These are phyloP conservation scores for Thripadectes ignobilis DNA, from an alignment of 2,797 vertebrate species.

Conservation along the genomic window DNA sequence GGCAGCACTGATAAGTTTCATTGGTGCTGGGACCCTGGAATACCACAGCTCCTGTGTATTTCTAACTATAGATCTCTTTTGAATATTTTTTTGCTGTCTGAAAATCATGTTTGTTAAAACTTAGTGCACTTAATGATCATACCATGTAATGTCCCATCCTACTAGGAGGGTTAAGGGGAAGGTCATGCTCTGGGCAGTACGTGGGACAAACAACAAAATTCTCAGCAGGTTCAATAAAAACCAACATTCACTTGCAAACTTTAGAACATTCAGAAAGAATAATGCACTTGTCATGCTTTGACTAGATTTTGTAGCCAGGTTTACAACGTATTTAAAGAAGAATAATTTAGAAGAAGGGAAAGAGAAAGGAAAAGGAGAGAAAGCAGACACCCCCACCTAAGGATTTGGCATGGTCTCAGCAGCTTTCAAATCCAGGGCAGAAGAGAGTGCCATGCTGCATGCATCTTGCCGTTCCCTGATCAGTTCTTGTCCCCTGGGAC, in stretches of 20 bases:
- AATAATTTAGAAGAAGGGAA: background rate
- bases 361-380: background rate
- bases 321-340: background rate
- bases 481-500: background rate
- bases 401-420: background rate
- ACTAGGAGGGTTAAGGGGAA: background rate
- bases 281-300: background rate
- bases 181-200: background rate
- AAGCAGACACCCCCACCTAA: background rate
- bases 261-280: background rate
- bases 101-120: background rate
- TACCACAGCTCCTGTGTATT: background rate
- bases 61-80: background rate
- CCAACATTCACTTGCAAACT: background rate
- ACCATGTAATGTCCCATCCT: background rate
- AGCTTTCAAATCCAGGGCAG: background rate
- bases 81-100: background rate
- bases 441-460: accelerated
- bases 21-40: background rate
- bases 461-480: background rate
- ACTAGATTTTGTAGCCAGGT: background rate
- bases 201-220: background rate
- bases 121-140: background rate
- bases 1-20: accelerated
- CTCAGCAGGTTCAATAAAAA: background rate